A percentile compares a stretch with the other conserved stretches of the same genome.
Evolutionary conservation across 2,888 invertebrate genomes (phyloP).

Genomic region (Cephus pulcher): DNA sequence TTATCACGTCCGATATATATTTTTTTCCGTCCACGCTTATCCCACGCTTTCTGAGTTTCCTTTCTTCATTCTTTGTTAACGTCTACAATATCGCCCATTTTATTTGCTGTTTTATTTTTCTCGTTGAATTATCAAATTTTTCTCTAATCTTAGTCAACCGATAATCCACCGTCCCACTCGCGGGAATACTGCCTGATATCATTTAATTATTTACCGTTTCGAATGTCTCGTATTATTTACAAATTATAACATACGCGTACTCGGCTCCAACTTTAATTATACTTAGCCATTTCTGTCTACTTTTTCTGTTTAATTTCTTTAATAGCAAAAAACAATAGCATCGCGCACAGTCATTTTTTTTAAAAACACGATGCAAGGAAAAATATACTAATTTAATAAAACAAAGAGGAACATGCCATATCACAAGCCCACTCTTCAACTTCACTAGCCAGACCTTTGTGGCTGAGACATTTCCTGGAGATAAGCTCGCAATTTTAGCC

Average conservation of each 20-base stretch:
- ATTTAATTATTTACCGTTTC: conserved; percentile 8
- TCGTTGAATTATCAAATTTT: not conserved
- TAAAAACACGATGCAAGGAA: not conserved
- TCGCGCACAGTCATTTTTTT: conserved; percentile 5
- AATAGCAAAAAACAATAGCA: not conserved
- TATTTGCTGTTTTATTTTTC: not conserved
- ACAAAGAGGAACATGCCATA: not conserved
- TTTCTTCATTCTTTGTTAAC: not conserved
- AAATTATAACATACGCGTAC: conserved; percentile 19
- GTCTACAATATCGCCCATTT: not conserved
- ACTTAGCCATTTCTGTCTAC: not conserved
- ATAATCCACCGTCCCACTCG: not conserved
- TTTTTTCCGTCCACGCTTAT: not conserved
- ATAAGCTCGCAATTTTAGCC: conserved; percentile 11
- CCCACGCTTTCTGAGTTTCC: not conserved
- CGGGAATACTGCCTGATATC: not conserved
- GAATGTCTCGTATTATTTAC: conserved; percentile 17
- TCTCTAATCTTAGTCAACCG: not conserved
- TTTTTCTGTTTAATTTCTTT: not conserved
- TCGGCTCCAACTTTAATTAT: not conserved
- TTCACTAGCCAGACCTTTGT: not conserved
- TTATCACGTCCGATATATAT: not conserved
- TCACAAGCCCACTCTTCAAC: not conserved
- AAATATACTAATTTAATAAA: not conserved
- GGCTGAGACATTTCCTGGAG: not conserved